Evolutionary conservation across 2,888 invertebrate genomes (phyloP).

Genomic region (Standfussiana lucernea): DNA sequence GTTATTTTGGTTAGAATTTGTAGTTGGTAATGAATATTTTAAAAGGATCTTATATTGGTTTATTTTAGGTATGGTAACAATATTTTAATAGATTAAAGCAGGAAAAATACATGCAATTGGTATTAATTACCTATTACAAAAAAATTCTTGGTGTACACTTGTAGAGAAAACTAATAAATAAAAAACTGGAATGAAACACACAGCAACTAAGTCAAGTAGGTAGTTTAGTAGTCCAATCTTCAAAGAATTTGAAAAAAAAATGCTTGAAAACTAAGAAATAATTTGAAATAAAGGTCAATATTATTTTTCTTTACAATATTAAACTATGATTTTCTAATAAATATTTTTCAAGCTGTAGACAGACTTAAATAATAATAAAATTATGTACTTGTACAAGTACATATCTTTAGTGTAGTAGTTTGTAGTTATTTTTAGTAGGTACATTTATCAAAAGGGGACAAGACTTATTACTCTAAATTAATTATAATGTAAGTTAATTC

Average conservation of each 20-base stretch:
- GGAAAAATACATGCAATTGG: constrained; percentile 15
- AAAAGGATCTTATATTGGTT: neutral
- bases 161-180: neutral
- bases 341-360: neutral
- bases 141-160: neutral
- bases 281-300: neutral
- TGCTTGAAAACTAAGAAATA: neutral
- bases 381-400: neutral
- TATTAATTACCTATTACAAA: neutral
- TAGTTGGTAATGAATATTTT: neutral
- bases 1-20: neutral
- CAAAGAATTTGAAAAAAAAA: neutral
- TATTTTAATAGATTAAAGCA: neutral
- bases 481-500: neutral
- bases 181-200: neutral
- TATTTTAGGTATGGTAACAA: neutral
- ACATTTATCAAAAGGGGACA: neutral
- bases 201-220: neutral
- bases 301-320: neutral
- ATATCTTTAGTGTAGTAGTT: too few species aligned
- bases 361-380: neutral
- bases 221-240: neutral
- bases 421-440: too few species aligned
- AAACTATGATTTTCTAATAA: neutral
- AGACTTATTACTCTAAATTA: neutral